Base-by-base conservation (phyloP, 2,888 invertebrate species). In the Ashinkailepas kermadecensis region DNA sequence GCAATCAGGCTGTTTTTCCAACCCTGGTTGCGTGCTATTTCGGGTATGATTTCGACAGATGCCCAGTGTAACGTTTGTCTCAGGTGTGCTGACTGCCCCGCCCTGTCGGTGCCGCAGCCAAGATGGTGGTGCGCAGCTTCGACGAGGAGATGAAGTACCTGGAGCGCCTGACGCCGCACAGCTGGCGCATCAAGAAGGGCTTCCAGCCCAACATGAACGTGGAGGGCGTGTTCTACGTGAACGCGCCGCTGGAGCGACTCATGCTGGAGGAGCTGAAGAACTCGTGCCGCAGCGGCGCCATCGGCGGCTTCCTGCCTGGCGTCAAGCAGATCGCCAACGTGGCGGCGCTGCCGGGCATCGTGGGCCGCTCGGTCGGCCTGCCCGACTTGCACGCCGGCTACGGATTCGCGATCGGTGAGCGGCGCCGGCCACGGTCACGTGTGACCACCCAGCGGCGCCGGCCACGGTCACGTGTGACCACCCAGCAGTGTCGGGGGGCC, bases 301-400 rank as follows among this genome's bases (percentile, higher is more conserved):
- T 95, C 15, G 99, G 99, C 81, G 99, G 99, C 0, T 99, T 99
- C 87, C 90, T 99, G 81, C 99, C 99, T 0, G 99, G 98, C 9
- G 95, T 99, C 84, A 98, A 99, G 89, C 99, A 99, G 89, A 99
- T 99, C 84, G 99, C 96, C 8, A 99, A 99, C 89, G 99, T 99
- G 59, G 99, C 99, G 62, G 97, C 99, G 0, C 89, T 99, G 82
- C 99, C 99, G 18, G 99, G 99, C 70, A 83, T 84, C 70, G 83
- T 86, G 85, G 82, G 85, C 87, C 91, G 88, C 85, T 98, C 98
- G 0, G 93, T 99, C 82, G 99, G 98, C 6, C 89, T 99, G 83
- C 99, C 99, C 0, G 99, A 99, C 89, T 92, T 99, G 25, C 99
- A 99, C 88, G 96, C 98, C 9, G 99, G 99, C 23, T 99, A 99